Base-by-base conservation (phyloP, 2,888 invertebrate species). In the Seira musarum region DNA sequence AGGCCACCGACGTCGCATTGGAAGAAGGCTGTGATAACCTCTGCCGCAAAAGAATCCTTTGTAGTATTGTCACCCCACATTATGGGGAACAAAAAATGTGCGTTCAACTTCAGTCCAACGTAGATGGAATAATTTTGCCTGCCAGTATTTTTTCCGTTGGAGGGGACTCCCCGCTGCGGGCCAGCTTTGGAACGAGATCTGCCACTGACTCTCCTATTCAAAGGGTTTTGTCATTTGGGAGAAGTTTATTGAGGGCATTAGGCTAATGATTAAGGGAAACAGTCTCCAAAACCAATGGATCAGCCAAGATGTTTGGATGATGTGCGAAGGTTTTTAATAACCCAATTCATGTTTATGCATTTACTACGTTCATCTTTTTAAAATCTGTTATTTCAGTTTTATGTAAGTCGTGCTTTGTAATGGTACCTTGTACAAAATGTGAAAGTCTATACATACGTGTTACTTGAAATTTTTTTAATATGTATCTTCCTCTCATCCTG, bases 41-140 rank as follows among this genome's bases (percentile, higher is more conserved):
- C 3, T 93, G 93, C 84, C 90, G 90, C 84, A 88, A 90, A 8
- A 88, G 90, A 61, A 89, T 90, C 63, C 85, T 93, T 0, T 93
- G 93, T 87, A 90, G 89, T 85, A 90, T 91, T 67, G 91, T 92
- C 3, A 90, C 91, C 0, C 90, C 91, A n/a, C 90, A 91, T 49
- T 88, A 91, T 30, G 91, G 90, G 88, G 90, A 92, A 70, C 87
- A 85, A 19, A 87, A 86, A 30, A 88, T 89, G 68, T 90, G 90
- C 83, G 83, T 89, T 74, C 84, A 84, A 35, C 83, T 88, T 8
- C 79, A 86, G 46, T 81, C 84, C 15, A 80, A 82, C 53, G 74
- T 83, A 2, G 84, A 82, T 49, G 85, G 85, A 2, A 70, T 82
- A 21, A 75, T 86, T 22, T 70, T 86, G 30, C 84, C 85, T 10